Conservation (phyloP, 2,797 vertebrate genomes). For the Naso thynnoides region DNA sequence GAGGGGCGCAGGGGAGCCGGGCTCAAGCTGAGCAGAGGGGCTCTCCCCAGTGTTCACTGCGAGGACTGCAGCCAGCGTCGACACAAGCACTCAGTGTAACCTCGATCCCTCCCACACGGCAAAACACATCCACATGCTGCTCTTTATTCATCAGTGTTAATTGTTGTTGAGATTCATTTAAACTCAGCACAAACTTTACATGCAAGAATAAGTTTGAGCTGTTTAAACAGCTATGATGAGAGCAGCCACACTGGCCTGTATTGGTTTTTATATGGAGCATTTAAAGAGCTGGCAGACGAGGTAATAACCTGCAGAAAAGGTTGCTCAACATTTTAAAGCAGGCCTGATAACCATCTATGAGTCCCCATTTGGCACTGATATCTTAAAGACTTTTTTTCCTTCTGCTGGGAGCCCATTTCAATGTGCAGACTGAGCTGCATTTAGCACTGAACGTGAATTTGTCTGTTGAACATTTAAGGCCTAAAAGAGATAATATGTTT, state of each 20-base stretch:
- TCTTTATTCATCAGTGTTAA: slow-evolving; percentile 16
- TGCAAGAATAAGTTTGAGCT: slow-evolving; percentile 12
- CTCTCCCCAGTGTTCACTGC: slow-evolving; percentile 69
- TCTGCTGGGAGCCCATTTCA: slow-evolving; percentile 22
- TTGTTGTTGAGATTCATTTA: slow-evolving; percentile 20
- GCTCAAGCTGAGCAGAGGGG: slow-evolving; percentile 46
- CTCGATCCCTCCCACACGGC: neutral
- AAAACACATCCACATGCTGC: slow-evolving; percentile 26
- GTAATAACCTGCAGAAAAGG: slow-evolving; percentile 32
- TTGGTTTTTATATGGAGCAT: slow-evolving; percentile 30
- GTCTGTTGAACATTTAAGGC: neutral
- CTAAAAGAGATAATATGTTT: neutral
- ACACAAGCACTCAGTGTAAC: slow-evolving; percentile 10
- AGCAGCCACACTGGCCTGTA: slow-evolving; percentile 16
- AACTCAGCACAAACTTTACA: slow-evolving; percentile 25
- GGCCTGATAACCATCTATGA: slow-evolving; percentile 26
- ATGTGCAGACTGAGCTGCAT: slow-evolving; percentile 7
- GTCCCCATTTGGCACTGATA: slow-evolving; percentile 31
- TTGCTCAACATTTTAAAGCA: slow-evolving; percentile 28
- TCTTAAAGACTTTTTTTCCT: neutral
- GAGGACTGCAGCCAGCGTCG: slow-evolving; percentile 54
- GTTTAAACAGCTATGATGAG: slow-evolving; percentile 33
- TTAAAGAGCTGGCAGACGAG: slow-evolving; percentile 31
- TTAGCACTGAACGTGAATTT: neutral
- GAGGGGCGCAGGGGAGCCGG: slow-evolving; percentile 17